phyloP scores from a whole-genome alignment of 2,113 vertebrate species.

The Chlamydotis undulata region DNA sequence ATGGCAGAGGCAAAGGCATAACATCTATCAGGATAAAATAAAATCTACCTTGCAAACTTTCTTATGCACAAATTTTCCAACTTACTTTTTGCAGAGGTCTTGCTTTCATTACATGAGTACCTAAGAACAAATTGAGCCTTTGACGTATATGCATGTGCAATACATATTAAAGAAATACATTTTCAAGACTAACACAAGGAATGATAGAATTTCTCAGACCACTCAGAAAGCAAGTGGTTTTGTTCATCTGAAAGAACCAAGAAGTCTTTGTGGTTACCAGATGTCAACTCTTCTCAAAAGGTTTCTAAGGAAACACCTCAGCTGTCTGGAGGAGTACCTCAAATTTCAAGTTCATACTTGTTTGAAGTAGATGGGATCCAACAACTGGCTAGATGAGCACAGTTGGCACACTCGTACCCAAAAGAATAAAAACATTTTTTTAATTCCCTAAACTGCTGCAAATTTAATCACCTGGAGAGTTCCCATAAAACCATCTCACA shows the following conservation, averaged over 20 bases:
- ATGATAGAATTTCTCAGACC: background rate
- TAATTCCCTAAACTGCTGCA: background rate
- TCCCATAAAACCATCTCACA: background rate
- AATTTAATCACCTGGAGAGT: background rate
- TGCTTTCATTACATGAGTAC: background rate
- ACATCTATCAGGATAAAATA: background rate
- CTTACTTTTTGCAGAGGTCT: background rate
- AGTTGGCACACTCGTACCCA: too few relatives aligned
- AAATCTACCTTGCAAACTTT: background rate
- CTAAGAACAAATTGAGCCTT: background rate
- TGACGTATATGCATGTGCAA: too few relatives aligned
- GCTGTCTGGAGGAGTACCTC: too few relatives aligned
- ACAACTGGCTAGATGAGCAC: too few relatives aligned
- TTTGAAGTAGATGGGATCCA: too few relatives aligned
- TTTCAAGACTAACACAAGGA: background rate
- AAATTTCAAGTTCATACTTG: too few relatives aligned
- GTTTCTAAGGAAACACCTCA: too few relatives aligned
- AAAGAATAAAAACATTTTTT: background rate
- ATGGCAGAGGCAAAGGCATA: background rate
- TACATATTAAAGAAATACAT: background rate
- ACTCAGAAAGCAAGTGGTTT: background rate
- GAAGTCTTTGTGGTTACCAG: too few relatives aligned
- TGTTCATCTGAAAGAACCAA: too few relatives aligned
- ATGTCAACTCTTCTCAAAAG: too few relatives aligned
- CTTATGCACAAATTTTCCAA: background rate